These are phyloP conservation scores for Dasypolia templi DNA, from an alignment of 2,888 invertebrate genomes.

Conservation along the genomic window DNA sequence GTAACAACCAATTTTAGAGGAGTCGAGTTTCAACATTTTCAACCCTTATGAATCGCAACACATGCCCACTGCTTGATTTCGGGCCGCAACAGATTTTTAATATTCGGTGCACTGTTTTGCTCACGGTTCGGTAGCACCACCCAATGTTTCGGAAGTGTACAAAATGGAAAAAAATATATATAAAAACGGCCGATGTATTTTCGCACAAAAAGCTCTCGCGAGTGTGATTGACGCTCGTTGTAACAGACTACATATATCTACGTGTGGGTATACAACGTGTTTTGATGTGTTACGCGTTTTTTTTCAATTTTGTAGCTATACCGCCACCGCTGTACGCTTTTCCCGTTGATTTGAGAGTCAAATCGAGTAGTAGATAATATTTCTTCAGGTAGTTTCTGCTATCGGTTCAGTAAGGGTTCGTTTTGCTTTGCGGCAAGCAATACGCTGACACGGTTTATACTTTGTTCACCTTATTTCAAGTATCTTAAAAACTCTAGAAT, in stretches of 20 bases:
- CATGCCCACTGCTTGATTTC: conserved; percentile 53
- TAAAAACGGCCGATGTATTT: conserved; percentile 73
- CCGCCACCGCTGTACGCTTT: conserved; percentile 32
- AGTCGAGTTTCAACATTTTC: conserved; percentile 11
- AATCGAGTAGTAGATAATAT: conserved; percentile 31
- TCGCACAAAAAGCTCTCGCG: conserved; percentile 72
- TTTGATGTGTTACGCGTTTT: conserved; percentile 57
- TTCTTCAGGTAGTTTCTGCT: background rate
- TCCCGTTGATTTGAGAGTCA: conserved; percentile 43
- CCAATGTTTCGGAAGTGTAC: conserved; percentile 71
- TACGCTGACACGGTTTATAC: too few species aligned
- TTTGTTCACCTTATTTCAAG: background rate
- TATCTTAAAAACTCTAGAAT: background rate
- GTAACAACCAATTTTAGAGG: background rate
- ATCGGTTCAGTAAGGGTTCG: conserved; percentile 6
- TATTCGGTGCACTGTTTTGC: conserved; percentile 78
- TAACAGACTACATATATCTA: conserved; percentile 60
- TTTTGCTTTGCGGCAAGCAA: too few species aligned
- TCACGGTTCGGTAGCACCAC: conserved; percentile 74
- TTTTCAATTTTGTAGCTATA: conserved; percentile 51
- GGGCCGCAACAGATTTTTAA: conserved; percentile 78
- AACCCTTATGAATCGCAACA: conserved; percentile 12
- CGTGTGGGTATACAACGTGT: conserved; percentile 57
- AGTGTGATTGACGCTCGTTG: conserved; percentile 73
- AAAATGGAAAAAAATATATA: conserved; percentile 70